These are phyloP conservation scores for Ondatra zibethicus DNA, from an alignment of 2,113 vertebrate genomes.

Conservation along the genomic window DNA sequence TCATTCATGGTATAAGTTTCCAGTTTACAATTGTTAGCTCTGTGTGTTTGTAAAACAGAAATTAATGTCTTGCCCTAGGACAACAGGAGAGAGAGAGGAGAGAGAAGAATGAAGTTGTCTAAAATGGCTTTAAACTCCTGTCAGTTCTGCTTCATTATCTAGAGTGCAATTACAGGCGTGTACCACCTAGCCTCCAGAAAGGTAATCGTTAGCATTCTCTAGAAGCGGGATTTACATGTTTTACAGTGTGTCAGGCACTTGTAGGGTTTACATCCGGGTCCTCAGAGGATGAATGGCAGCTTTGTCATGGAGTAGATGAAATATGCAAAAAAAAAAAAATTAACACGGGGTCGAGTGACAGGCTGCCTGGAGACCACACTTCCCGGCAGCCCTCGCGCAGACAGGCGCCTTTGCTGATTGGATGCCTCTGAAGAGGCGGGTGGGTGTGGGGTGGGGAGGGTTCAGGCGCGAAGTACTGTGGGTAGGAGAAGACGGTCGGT, in stretches of 20 bases:
- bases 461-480: constrained; percentile 73
- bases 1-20: neutral
- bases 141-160: no score
- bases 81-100: no score
- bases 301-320: neutral
- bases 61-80: no score
- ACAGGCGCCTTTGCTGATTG: constrained; percentile 44
- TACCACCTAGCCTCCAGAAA: neutral
- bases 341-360: neutral
- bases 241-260: neutral
- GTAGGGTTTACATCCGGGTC: neutral
- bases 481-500: constrained; percentile 86
- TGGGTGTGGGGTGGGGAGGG: neutral
- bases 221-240: neutral
- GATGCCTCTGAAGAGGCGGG: constrained; percentile 73
- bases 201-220: neutral
- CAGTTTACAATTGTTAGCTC: no score
- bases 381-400: constrained; percentile 72
- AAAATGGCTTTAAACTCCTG: no score
- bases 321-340: constrained; percentile 6
- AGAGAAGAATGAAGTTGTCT: no score
- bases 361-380: neutral
- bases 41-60: no score
- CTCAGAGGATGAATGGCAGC: neutral
- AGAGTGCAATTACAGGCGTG: no score